A percentile compares a stretch with the other conserved stretches of the same genome.
These are phyloP conservation scores for Seira ritae DNA, from an alignment of 2,888 invertebrate species.

Conservation along the genomic window DNA sequence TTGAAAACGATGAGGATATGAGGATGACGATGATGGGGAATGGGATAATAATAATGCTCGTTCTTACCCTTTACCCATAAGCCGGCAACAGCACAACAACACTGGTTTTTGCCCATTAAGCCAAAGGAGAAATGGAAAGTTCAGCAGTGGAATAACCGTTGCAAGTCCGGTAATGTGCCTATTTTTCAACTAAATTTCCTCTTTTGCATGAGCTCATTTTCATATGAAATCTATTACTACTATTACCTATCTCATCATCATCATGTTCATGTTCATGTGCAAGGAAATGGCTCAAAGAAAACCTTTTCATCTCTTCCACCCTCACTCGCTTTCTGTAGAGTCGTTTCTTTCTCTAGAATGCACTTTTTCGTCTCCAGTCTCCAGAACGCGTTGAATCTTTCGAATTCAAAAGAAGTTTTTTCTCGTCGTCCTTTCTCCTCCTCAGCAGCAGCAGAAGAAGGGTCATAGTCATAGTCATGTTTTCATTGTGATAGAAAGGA, in stretches of 20 bases:
- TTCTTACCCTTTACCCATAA: not conserved
- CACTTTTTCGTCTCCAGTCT: not conserved
- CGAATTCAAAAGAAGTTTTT: not conserved
- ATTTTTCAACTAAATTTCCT: constrained; percentile 33
- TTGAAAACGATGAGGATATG: too few species aligned
- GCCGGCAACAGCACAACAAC: constrained; percentile 7
- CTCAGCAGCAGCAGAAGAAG: too few species aligned
- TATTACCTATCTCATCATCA: not conserved
- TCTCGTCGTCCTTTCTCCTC: not conserved
- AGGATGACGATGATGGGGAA: too few species aligned
- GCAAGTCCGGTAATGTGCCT: constrained; percentile 26
- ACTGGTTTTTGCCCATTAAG: not conserved
- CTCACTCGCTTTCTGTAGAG: not conserved
- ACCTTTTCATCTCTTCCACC: not conserved
- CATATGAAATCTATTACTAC: not conserved
- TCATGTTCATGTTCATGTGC: too few species aligned
- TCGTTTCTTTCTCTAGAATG: not conserved
- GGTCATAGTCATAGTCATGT: too few species aligned
- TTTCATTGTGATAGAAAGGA: not conserved
- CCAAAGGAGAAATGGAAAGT: constrained; percentile 34
- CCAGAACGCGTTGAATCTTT: not conserved
- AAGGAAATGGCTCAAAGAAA: not conserved
- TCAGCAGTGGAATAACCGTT: constrained; percentile 34
- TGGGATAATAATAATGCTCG: too few species aligned
- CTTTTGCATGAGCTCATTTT: constrained; percentile 10